Evolutionary conservation across 2,797 vertebrate species (phyloP).

Genomic region (Avahi laniger): DNA sequence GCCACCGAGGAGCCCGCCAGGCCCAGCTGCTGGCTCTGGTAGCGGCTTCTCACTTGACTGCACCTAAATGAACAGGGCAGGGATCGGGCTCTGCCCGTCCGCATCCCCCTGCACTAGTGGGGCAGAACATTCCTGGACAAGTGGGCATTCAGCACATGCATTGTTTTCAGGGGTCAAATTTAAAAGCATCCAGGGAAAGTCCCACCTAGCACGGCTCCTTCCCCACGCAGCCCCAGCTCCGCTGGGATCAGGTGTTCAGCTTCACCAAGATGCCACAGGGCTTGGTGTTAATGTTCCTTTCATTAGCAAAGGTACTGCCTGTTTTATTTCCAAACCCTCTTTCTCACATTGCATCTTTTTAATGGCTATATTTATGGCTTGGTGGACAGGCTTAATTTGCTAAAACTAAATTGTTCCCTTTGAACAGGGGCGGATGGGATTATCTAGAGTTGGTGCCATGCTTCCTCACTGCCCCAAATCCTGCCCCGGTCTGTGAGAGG

Average conservation of each 20-base stretch:
- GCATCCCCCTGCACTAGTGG: too few relatives aligned
- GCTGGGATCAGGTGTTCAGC: fast-evolving
- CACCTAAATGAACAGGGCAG: fast-evolving
- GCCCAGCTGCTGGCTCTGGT: neutral
- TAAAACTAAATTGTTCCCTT: neutral
- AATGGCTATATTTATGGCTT: neutral
- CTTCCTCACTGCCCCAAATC: neutral
- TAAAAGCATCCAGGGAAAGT: neutral
- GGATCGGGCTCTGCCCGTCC: fast-evolving
- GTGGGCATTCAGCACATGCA: neutral
- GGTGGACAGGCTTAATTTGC: neutral
- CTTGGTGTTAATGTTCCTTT: neutral
- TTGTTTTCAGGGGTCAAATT: neutral
- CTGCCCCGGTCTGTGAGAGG: neutral
- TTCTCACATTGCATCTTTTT: neutral
- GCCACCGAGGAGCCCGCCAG: fast-evolving
- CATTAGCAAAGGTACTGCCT: neutral
- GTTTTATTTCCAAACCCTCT: neutral
- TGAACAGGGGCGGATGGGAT: neutral
- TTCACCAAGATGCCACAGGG: neutral
- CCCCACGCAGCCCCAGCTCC: neutral
- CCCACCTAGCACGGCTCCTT: neutral
- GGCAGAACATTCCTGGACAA: too few relatives aligned
- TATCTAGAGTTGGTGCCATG: neutral
- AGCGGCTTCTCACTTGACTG: fast-evolving